These are phyloP conservation scores for Neogobius melanostomus DNA, from an alignment of 2,113 vertebrate species.

Conservation along the genomic window DNA sequence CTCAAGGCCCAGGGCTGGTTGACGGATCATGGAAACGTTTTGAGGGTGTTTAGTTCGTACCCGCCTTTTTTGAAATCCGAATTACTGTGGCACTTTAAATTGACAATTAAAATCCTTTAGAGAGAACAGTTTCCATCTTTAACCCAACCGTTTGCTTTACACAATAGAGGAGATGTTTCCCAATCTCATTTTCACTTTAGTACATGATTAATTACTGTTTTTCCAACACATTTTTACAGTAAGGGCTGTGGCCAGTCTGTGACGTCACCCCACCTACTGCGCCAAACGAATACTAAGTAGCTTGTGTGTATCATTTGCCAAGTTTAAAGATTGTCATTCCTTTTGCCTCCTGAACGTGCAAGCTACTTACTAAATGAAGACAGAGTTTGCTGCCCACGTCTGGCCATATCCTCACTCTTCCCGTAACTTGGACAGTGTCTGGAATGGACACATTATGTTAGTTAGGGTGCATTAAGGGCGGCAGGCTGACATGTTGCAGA, in stretches of 20 bases:
- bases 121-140: background rate
- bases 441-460: conserved; percentile 4
- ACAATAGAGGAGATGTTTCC: background rate
- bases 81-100: background rate
- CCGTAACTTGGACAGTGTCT: conserved; percentile 1
- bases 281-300: conserved; percentile 2
- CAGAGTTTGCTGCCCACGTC: background rate
- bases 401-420: background rate
- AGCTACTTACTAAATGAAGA: background rate
- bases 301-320: background rate
- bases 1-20: conserved; percentile 28
- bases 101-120: background rate
- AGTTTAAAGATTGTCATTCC: background rate
- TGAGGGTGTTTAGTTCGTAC: conserved; percentile 23
- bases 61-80: background rate
- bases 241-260: conserved; percentile 15
- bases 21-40: conserved; percentile 60
- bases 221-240: background rate
- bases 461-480: conserved; percentile 7
- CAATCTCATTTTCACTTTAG: background rate
- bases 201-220: background rate
- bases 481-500: conserved; percentile 18
- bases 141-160: background rate
- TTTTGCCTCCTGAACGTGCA: background rate
- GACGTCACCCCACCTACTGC: conserved; percentile 13